Evolutionary conservation across 1,140 invertebrate species (phyloP).

Genomic region (Papilio xuthus): DNA sequence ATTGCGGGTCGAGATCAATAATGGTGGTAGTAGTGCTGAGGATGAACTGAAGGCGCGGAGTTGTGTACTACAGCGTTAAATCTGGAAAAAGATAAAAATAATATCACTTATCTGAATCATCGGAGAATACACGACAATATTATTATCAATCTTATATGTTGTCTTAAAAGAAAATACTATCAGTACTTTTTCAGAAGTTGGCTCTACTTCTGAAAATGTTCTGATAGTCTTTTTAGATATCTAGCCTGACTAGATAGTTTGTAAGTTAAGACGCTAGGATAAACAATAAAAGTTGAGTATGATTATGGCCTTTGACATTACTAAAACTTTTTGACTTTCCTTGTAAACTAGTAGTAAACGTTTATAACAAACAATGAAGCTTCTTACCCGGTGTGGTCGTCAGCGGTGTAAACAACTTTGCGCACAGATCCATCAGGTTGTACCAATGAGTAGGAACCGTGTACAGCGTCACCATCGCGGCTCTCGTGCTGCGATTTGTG

Average conservation of each 20-base stretch:
- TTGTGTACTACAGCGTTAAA: constrained; percentile 36
- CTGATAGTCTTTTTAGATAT: too few species aligned
- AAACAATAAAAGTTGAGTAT: not conserved
- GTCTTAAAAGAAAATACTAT: not conserved
- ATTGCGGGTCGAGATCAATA: constrained; percentile 10
- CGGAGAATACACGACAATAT: not conserved
- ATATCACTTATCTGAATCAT: not conserved
- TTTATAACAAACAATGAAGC: not conserved
- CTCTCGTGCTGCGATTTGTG: constrained; percentile 27
- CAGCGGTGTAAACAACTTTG: constrained; percentile 67
- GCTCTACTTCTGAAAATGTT: too few species aligned
- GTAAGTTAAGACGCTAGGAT: not conserved
- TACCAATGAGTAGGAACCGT: constrained; percentile 63
- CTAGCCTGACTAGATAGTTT: too few species aligned
- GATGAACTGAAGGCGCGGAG: constrained; percentile 15
- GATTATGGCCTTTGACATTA: not conserved
- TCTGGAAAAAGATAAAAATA: constrained; percentile 11
- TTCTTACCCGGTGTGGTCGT: constrained; percentile 61
- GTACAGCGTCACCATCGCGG: constrained; percentile 52
- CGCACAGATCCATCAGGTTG: constrained; percentile 72
- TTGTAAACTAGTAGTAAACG: not conserved
- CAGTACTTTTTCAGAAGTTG: too few species aligned
- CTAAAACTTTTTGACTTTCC: too few species aligned
- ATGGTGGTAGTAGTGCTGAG: constrained; percentile 22
- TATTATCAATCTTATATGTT: not conserved